phyloP scores from a whole-genome alignment of 2,888 invertebrate species.

The Tenthredo amoena region DNA sequence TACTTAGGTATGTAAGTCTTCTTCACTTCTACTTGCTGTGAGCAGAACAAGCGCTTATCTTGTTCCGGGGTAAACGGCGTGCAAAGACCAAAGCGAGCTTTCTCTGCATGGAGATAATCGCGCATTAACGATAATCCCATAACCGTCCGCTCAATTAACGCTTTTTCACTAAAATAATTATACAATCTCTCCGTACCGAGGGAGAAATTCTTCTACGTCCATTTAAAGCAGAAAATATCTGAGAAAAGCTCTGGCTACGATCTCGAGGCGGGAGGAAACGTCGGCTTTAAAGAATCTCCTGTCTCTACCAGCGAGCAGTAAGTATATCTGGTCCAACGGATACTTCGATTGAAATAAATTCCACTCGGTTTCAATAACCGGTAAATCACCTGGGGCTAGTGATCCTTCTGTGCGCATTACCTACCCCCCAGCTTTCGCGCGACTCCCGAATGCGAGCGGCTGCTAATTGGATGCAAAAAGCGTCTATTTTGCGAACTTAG shows the following conservation, averaged over 20 bases:
- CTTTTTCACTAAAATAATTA: background rate
- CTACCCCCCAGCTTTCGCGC: background rate
- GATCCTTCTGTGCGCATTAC: background rate
- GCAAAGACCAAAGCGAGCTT: background rate
- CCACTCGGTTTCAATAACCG: background rate
- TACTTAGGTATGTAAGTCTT: background rate
- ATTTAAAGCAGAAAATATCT: background rate
- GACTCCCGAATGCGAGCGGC: background rate
- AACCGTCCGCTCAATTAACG: background rate
- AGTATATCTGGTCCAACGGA: slow-evolving; percentile 15
- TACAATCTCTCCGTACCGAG: background rate
- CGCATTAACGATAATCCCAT: background rate
- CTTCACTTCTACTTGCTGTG: background rate
- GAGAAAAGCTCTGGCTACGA: background rate
- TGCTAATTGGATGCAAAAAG: background rate
- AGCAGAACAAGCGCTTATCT: slow-evolving; percentile 1
- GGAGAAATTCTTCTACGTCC: background rate
- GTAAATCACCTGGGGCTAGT: background rate
- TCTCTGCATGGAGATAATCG: background rate
- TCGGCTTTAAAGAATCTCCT: slow-evolving; percentile 10
- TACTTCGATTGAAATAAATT: slow-evolving; percentile 20
- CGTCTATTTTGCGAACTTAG: background rate
- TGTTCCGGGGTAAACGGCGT: slow-evolving; percentile 22
- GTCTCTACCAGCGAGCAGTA: slow-evolving; percentile 1
- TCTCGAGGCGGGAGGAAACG: background rate